These are phyloP conservation scores for Upupa epops DNA, from an alignment of 2,113 vertebrate species.

Conservation along the genomic window DNA sequence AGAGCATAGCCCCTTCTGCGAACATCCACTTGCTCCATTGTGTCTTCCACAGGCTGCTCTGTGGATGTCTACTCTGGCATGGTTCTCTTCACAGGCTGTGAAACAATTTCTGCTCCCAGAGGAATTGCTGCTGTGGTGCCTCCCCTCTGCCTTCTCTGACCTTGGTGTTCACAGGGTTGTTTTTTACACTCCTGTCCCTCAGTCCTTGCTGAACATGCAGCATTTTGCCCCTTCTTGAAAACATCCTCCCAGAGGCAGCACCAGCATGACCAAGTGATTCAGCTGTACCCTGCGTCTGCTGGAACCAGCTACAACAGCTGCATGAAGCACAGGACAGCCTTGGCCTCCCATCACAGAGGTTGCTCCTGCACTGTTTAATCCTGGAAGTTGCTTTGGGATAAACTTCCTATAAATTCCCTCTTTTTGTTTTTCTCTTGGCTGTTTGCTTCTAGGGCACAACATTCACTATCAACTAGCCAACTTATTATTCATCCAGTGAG, in stretches of 20 bases:
- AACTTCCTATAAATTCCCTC: not conserved
- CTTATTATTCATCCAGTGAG: not conserved
- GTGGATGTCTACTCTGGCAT: not conserved
- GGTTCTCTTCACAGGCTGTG: not conserved
- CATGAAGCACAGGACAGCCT: not conserved
- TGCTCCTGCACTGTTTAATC: not conserved
- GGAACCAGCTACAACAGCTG: too few species aligned
- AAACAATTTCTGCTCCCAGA: not conserved
- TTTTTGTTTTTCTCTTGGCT: not conserved
- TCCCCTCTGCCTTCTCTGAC: not conserved
- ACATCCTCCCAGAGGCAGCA: accelerated
- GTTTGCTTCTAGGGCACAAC: not conserved
- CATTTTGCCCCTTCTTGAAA: not conserved
- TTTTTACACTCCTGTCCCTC: not conserved
- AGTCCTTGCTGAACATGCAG: not conserved
- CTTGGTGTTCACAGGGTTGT: too few species aligned
- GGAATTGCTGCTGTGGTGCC: accelerated
- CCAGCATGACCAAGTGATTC: accelerated
- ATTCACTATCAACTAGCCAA: not conserved
- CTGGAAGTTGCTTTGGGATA: not conserved
- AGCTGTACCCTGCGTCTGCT: too few species aligned
- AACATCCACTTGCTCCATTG: not conserved
- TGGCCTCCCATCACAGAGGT: not conserved
- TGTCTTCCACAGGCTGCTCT: not conserved
- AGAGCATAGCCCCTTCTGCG: not conserved